Evolutionary conservation across 1,140 invertebrate genomes (phyloP), one percentile per base, ranked within the genome.

Genomic region (Cryptotermes secundus): DNA sequence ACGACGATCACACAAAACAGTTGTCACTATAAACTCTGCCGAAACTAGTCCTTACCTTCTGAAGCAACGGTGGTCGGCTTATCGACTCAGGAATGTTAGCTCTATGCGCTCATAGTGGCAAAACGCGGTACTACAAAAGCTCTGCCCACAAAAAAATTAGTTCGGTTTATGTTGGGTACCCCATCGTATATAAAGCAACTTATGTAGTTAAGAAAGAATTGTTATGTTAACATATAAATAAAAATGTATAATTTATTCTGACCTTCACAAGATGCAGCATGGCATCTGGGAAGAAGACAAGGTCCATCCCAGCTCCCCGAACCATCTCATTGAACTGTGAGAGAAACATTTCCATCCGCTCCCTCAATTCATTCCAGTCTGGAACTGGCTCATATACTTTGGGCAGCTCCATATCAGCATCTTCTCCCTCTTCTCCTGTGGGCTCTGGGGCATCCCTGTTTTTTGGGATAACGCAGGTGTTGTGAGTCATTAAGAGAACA

Each of bases 251-350:
- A 19, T 49, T 49, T 49, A 49, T 49, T 19, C 59, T 34, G 83
- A 91, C 90, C 86, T 98, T 98, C 24, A 99, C 96, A 85, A 99
- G 90, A 92, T 99, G 97, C 79, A 97, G 91, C 96, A 99, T 99
- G 31, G 98, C 98, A 90, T 99, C 98, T n/a, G 96, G 96, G 89
- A 99, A 99, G 91, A 99, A 99, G n/a, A 99, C 98, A 35, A 99
- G 91, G 91, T 99, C 98, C 97, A 99, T 98, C 79, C 97, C 96
- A 85, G 95, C 95, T 1, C 98, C 97, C 87, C 98, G 92, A 84
- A 99, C 96, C 93, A 97, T 98, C 92, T 99, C 98, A 91, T 99
- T 99, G 89, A 97, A 99, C 89, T 98, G 97, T 26, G 95, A 92
- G 85, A 99, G 91, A 89, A 99, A 99, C 96, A 98, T 98, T 87